A percentile compares a stretch with the other conserved stretches of the same genome.
phyloP scores from a whole-genome alignment of 1,140 invertebrate genomes.

The Macrobrachium nipponense region DNA sequence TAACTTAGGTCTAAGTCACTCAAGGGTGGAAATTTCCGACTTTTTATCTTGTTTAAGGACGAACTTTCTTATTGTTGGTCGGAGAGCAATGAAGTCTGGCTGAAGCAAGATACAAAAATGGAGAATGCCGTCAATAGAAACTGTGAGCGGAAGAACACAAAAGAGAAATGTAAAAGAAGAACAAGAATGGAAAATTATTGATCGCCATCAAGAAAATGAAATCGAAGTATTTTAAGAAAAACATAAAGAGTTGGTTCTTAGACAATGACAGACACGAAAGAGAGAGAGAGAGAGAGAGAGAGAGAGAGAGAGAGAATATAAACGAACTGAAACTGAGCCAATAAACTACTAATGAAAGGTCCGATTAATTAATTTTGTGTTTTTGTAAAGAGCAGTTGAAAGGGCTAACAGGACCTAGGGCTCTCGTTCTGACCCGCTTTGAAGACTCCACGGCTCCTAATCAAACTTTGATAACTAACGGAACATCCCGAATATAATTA shows the following conservation, averaged over 20 bases:
- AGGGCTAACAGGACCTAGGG: no score
- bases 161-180: not conserved
- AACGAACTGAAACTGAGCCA: no score
- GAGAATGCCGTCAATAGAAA: not conserved
- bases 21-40: no score
- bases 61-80: not conserved
- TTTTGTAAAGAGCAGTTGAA: no score
- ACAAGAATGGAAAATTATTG: not conserved
- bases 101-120: not conserved
- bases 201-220: not conserved
- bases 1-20: no score
- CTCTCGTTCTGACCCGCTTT: no score
- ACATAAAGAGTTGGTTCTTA: not conserved
- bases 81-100: not conserved
- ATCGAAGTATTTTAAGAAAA: not conserved
- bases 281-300: conserved; percentile 5
- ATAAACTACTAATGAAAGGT: no score
- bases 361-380: no score
- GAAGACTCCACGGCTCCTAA: no score
- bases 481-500: no score
- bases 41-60: no score
- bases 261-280: not conserved
- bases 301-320: not conserved
- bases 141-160: not conserved
- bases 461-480: no score